Base-by-base conservation (phyloP, 2,797 vertebrate species). In the Podarcis lilfordi region DNA sequence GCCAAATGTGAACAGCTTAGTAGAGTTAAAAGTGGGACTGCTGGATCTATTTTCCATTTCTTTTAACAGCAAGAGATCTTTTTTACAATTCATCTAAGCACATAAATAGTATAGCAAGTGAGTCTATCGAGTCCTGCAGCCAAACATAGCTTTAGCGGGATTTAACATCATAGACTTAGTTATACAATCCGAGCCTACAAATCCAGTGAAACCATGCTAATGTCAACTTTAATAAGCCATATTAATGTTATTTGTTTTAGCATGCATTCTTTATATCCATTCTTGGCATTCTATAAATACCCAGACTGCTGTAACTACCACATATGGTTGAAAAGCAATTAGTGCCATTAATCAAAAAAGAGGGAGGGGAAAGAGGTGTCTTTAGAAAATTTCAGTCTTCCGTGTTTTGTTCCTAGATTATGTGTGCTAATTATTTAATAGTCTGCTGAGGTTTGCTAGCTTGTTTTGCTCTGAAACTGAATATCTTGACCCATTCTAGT, bases 1-100 rank as follows among this genome's bases (percentile, higher is more conserved):
- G 69, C 68, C 37, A 50, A n/a, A 76, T 9, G 43, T 1, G 43
- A 75, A 68, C 40, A n/a, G 78, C 61, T 85, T 81, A n/a, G 69
- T 8, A 40, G 37, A 85, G 69, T 76, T 89, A 66, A 75, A 89
- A 66, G 25, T 66, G 72, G 4, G 43, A 29, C 79, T n/a, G 21
- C 17, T 86, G 71, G 29, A 86, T 89, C n/a, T 85, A 23, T 81
- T 82, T 86, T 78, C 80, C 21, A 89, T 82, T 86, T 84, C 81
- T 90, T 4, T 40, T 37, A 80, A 86, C 69, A 80, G 76, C 40
- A 75, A 74, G 61, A 40, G 17, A 40, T 74, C 8, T 80, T 64
- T 45, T 29, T 37, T 45, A 68, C 59, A 80, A 66, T 85, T 85
- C 32, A 81, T 81, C 35, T 89, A 35, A 85, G 25, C 80, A 68